A percentile compares a stretch with the other conserved stretches of the same genome.
phyloP scores from a whole-genome alignment of 2,888 invertebrate species.

The Leucophora obtusa region DNA sequence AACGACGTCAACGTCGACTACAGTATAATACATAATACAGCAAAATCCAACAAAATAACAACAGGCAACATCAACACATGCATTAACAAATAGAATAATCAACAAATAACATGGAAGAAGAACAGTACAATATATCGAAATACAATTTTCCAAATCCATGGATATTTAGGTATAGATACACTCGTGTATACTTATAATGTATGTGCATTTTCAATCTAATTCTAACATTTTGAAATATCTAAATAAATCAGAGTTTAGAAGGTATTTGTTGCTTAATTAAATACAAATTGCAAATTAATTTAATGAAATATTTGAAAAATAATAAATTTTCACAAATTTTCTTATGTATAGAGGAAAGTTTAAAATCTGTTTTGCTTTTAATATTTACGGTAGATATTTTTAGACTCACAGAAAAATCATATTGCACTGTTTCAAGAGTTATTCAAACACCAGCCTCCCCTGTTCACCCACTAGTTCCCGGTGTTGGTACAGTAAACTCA shows the following conservation, averaged over 20 bases:
- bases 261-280: background rate
- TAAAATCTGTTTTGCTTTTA: no score
- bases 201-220: background rate
- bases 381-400: no score
- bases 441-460: no score
- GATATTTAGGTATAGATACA: background rate
- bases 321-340: no score
- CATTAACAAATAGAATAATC: slow-evolving; percentile 41
- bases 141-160: slow-evolving; percentile 52
- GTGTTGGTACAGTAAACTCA: no score
- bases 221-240: background rate
- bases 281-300: background rate
- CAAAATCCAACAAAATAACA: slow-evolving; percentile 27
- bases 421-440: no score
- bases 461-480: no score
- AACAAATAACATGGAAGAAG: slow-evolving; percentile 23
- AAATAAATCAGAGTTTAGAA: background rate
- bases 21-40: slow-evolving; percentile 3
- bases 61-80: slow-evolving; percentile 38
- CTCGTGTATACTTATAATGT: background rate
- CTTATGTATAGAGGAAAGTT: no score
- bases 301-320: no score
- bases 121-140: slow-evolving; percentile 50
- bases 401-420: no score
- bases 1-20: background rate